Percentiles rank a stretch among this genome's conserved stretches.
These are phyloP conservation scores for Ochlodes sylvanus DNA, from an alignment of 2,888 invertebrate species.

Conservation along the genomic window DNA sequence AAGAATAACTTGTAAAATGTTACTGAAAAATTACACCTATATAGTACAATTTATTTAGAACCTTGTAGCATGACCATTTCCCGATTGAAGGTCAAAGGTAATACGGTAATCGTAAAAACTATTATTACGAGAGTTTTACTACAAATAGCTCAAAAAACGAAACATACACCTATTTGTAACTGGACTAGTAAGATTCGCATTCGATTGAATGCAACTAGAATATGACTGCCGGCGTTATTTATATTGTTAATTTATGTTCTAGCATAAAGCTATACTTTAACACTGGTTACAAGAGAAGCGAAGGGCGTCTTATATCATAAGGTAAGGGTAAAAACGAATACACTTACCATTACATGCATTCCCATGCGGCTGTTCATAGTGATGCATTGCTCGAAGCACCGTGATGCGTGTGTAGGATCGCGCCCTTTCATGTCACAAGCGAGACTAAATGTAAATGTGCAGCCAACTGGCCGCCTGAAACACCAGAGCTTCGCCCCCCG, in stretches of 20 bases:
- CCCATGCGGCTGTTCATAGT: slow-evolving; percentile 87
- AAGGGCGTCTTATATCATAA: neutral
- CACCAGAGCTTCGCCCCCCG: slow-evolving; percentile 60
- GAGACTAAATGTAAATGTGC: slow-evolving; percentile 75
- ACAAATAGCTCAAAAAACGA: neutral
- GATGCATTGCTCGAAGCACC: slow-evolving; percentile 89
- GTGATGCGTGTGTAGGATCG: slow-evolving; percentile 81
- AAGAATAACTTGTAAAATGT: neutral
- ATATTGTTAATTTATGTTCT: neutral
- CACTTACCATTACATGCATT: slow-evolving; percentile 83
- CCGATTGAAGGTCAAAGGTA: slow-evolving; percentile 14
- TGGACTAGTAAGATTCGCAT: neutral
- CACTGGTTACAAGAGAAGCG: too few species aligned
- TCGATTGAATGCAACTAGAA: neutral
- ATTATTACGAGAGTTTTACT: neutral
- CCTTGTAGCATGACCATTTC: slow-evolving; percentile 4
- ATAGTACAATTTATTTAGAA: neutral
- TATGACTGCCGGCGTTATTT: neutral
- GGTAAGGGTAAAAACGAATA: neutral
- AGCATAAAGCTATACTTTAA: too few species aligned
- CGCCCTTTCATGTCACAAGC: slow-evolving; percentile 85
- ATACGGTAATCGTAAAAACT: neutral
- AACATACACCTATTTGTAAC: neutral
- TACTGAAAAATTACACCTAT: neutral
- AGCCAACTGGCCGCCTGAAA: slow-evolving; percentile 71